Percentiles rank a stretch among this genome's conserved stretches.
phyloP scores from a whole-genome alignment of 2,888 invertebrate genomes.

The Belgica antarctica region DNA sequence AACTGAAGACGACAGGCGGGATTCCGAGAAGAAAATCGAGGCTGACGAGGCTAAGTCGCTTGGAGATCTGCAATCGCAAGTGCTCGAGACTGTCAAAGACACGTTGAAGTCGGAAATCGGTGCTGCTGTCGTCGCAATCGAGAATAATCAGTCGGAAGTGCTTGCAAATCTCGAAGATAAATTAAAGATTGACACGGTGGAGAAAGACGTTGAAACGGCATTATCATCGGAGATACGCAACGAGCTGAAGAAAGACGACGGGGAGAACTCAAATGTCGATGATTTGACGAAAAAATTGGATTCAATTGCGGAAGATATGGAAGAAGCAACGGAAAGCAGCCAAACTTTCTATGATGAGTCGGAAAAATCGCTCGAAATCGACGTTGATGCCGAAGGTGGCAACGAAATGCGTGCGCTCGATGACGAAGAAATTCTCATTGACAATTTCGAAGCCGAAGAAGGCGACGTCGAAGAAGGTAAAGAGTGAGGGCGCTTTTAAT shows the following conservation, averaged over 20 bases:
- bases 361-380: neutral
- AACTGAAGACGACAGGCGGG: neutral
- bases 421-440: neutral
- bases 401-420: neutral
- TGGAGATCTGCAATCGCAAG: constrained; percentile 19
- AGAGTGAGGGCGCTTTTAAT: neutral
- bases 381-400: neutral
- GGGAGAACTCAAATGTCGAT: constrained; percentile 11
- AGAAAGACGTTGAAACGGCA: constrained; percentile 4
- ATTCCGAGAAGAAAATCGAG: neutral
- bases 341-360: constrained; percentile 5
- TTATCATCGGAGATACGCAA: constrained; percentile 15
- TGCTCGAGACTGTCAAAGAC: constrained; percentile 16
- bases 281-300: neutral
- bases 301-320: constrained; percentile 14
- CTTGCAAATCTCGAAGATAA: constrained; percentile 19
- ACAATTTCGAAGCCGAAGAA: neutral
- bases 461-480: neutral
- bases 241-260: neutral
- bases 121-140: neutral
- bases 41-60: constrained; percentile 17
- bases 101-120: constrained; percentile 16
- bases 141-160: constrained; percentile 2
- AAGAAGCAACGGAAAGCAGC: neutral
- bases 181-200: constrained; percentile 5